Conservation (phyloP, 2,113 vertebrate species). For the Pitta sordida region DNA sequence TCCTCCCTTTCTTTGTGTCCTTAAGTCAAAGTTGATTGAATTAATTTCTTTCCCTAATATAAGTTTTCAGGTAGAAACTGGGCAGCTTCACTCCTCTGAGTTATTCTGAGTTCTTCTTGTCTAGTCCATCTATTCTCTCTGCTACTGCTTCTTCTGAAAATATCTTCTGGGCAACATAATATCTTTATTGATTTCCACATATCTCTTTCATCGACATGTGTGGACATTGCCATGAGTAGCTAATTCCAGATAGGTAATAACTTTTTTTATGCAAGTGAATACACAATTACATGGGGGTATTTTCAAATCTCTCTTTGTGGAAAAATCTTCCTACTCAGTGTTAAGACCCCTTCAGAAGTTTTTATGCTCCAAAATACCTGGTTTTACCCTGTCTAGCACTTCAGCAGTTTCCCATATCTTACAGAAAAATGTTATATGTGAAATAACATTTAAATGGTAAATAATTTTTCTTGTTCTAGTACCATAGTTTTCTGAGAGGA, state of each 20-base stretch:
- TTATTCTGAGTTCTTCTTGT: background rate
- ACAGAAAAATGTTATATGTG: background rate
- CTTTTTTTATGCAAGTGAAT: background rate
- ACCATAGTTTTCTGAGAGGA: background rate
- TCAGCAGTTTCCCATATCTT: background rate
- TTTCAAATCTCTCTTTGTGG: background rate
- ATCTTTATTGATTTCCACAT: background rate
- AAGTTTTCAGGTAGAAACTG: background rate
- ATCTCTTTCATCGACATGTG: background rate
- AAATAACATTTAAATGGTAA: background rate
- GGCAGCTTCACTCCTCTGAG: background rate
- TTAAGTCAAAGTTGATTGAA: background rate
- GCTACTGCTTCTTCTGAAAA: background rate
- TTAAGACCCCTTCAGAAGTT: background rate
- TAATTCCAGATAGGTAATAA: background rate
- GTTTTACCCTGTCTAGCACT: background rate
- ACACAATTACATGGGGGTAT: background rate
- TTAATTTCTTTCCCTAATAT: background rate
- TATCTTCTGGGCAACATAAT: background rate
- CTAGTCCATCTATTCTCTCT: background rate
- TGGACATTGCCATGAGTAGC: background rate
- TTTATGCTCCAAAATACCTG: background rate
- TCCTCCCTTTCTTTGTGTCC: background rate
- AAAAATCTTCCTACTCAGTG: background rate
- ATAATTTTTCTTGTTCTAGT: background rate